Evolutionary conservation across 2,113 vertebrate species (phyloP), one percentile per base, ranked within the genome.

Genomic region (Pholis gunnellus): DNA sequence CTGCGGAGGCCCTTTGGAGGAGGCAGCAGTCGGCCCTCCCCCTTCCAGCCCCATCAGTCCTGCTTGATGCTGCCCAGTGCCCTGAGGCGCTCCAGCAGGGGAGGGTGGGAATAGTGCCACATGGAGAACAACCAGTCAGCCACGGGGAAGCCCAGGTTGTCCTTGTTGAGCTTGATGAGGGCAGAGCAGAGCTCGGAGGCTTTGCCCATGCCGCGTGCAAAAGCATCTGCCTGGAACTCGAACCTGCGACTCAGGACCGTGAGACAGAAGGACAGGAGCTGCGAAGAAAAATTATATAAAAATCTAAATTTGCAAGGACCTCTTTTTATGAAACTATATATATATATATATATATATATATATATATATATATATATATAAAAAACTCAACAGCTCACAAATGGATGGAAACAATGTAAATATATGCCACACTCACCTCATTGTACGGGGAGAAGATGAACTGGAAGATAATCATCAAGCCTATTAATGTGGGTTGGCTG

Each of bases 361-460:
- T 48, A 42, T 9, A 42, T 18, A 27, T 9, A 1, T 52, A 48
- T 48, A 42, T 9, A 42, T 42, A 38, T 38, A 38, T 38, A 38
- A 9, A 44, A 66, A 10, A 4, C 11, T 36, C 1, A 10, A 46
- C 1, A 44, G 1, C 57, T 50, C 9, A 46, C 25, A 29, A 72
- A 44, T 4, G 0, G 0, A 75, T 4, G 4, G 29, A 27, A 34
- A 15, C 2, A 1, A n/a, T 7, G 13, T 36, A 18, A 4, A 60
- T 36, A 7, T 17, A 29, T 36, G 11, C 38, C 42, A 65, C 25
- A 36, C 10, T 78, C 95, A 99, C 98, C 97, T 99, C 98, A 82
- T 99, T 99, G 92, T 99, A 99, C 17, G 98, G 98, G 57, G 98
- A 99, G 93, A 99, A 99, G 93, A 99, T 98, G 93, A 99, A 99